phyloP scores from a whole-genome alignment of 2,888 invertebrate species.

The Standfussiana lucernea region DNA sequence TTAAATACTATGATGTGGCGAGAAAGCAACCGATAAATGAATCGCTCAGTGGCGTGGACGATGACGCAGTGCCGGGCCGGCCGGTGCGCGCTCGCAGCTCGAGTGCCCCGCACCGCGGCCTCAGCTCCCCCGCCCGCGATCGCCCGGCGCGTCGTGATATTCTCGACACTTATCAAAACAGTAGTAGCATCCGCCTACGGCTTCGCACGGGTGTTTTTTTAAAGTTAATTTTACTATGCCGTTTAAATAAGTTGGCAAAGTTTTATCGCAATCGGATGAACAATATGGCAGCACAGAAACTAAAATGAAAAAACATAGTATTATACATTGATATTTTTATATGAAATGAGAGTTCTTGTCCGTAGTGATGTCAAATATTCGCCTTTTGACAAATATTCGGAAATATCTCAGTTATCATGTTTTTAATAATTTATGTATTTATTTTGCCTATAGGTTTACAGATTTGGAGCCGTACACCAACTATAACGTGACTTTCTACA shows the following conservation, averaged over 20 bases:
- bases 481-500: constrained; percentile 95
- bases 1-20: too few relatives aligned
- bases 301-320: too few relatives aligned
- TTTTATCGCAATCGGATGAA: too few relatives aligned
- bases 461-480: constrained; percentile 92
- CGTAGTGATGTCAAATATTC: not conserved
- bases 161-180: constrained; percentile 11
- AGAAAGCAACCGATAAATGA: too few relatives aligned
- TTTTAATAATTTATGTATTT: not conserved
- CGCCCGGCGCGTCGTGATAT: too few relatives aligned
- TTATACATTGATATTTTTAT: too few relatives aligned
- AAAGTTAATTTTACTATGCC: not conserved
- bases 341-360: not conserved
- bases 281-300: not conserved
- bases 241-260: too few relatives aligned
- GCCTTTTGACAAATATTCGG: not conserved
- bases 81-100: too few relatives aligned
- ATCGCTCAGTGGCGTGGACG: too few relatives aligned
- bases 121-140: too few relatives aligned
- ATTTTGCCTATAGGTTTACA: constrained; percentile 88
- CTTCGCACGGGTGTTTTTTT: not conserved
- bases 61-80: too few relatives aligned
- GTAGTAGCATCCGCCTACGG: not conserved
- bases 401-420: not conserved
- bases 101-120: too few relatives aligned